These are phyloP conservation scores for Drosophila orosa DNA, from an alignment of 1,140 invertebrate species.

Conservation along the genomic window DNA sequence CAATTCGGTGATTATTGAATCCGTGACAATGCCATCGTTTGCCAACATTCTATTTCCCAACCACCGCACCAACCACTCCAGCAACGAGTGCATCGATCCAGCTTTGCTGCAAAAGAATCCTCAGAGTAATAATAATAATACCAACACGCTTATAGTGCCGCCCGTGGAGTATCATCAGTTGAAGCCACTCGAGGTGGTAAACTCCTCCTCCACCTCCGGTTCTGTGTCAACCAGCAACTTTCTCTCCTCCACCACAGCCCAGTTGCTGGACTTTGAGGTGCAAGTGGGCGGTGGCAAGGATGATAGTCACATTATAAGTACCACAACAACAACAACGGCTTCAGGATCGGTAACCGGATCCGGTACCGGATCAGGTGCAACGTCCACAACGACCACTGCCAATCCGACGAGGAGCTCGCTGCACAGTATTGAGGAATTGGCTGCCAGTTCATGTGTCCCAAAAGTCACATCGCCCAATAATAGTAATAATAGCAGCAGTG, in stretches of 20 bases:
- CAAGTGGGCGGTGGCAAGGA: constrained; percentile 39
- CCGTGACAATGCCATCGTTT: constrained; percentile 73
- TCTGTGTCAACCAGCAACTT: constrained; percentile 53
- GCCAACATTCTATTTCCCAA: constrained; percentile 62
- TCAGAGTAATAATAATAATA: constrained; percentile 21
- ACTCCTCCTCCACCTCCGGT: constrained; percentile 25
- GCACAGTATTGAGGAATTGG: constrained; percentile 75
- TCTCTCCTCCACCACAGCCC: constrained; percentile 55
- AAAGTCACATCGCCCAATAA: constrained; percentile 35
- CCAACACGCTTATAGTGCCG: constrained; percentile 23
- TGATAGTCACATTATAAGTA: constrained; percentile 46
- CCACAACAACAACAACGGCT: constrained; percentile 35
- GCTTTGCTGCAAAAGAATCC: constrained; percentile 48
- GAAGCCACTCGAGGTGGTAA: constrained; percentile 49
- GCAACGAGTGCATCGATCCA: constrained; percentile 49
- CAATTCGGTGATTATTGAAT: constrained; percentile 56
- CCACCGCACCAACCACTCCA: constrained; percentile 29
- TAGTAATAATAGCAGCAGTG: constrained; percentile 23
- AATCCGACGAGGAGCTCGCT: constrained; percentile 56
- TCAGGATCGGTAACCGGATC: constrained; percentile 17
- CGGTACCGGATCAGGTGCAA: constrained; percentile 29
- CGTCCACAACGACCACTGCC: constrained; percentile 47
- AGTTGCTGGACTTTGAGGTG: constrained; percentile 65
- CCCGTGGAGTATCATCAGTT: constrained; percentile 68
- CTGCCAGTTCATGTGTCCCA: constrained; percentile 68